Base-by-base conservation (phyloP, 2,888 invertebrate genomes). In the Amiota communis region DNA sequence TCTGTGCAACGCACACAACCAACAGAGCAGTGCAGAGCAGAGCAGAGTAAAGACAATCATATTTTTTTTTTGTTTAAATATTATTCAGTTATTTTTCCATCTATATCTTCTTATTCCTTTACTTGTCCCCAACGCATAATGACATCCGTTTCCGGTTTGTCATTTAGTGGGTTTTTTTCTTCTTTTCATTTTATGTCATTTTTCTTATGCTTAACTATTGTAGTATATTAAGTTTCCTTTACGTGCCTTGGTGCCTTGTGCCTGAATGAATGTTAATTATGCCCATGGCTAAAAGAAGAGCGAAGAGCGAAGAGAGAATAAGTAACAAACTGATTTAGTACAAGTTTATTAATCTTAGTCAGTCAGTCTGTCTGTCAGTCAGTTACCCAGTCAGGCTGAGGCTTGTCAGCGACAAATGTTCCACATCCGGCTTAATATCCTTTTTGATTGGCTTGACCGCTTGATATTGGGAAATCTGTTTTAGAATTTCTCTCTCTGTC, bases 81-180 rank as follows among this genome's bases (percentile, higher is more conserved):
- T 57, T 15, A 57, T 10, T 57, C 57, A 57, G 11, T 59, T 59
- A 8, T 51, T 51, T 8, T 51, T 51, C 2, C n/a, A 1, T 48
- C 70, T 15, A 23, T 23, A 23, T 15, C 57, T 53, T 74, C 72
- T 71, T 51, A 36, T 63, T 20, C 12, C 20, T 23, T 61, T 61
- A 36, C 61, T 46, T 64, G 64, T 17, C 64, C 36, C 20, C 59
- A 20, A 11, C 20, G 59, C 20, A 20, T 59, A 59, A 59, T 15
- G 65, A 65, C 48, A 48, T 65, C 65, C 65, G 48, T 36, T 65
- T 65, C 65, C 65, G 65, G n/a, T 65, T 65, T 65, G 47, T 47
- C 65, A 65, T 65, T 59, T 12, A 59, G 17, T 59, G 23, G 11
- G 23, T 49, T 49, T 65, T 36, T 36, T 36, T n/a, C n/a, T 65